Conservation (phyloP, 1,140 invertebrate species). For the Temnothorax nylanderi region DNA sequence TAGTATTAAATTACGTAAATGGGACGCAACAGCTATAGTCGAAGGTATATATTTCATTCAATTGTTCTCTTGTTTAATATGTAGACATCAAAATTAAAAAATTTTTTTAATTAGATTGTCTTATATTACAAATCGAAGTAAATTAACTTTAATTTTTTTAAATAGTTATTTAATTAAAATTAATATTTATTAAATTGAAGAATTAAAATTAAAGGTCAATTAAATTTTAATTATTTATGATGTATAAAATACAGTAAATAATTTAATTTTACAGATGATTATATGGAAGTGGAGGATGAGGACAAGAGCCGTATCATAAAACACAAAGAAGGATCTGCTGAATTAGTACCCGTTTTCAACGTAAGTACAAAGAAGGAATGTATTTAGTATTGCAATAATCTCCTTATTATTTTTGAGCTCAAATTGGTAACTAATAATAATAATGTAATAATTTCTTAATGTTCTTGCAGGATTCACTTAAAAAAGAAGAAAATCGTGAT, state of each 20-base stretch:
- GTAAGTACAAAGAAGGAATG: slow-evolving; percentile 52
- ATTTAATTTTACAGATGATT: slow-evolving; percentile 64
- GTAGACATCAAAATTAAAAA: not conserved
- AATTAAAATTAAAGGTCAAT: slow-evolving; percentile 7
- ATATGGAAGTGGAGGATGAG: slow-evolving; percentile 61
- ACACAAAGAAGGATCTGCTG: slow-evolving; percentile 76
- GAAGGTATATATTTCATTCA: slow-evolving; percentile 57
- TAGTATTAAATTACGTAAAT: slow-evolving; percentile 80
- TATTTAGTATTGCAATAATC: not conserved
- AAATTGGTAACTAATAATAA: slow-evolving; percentile 8
- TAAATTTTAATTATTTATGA: slow-evolving; percentile 9
- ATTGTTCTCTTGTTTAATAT: not conserved
- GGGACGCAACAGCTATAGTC: slow-evolving; percentile 62
- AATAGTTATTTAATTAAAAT: not conserved
- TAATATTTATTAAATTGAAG: not conserved
- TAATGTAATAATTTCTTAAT: slow-evolving; percentile 9
- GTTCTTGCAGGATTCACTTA: not conserved
- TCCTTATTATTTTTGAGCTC: not conserved
- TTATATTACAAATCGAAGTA: no score
- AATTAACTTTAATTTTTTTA: slow-evolving; percentile 5
- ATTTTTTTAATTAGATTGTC: no score
- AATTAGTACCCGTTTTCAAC: slow-evolving; percentile 68
- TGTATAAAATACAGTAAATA: not conserved
- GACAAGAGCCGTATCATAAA: slow-evolving; percentile 72
- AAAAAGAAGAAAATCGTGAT: not conserved